A percentile compares a stretch with the other conserved stretches of the same genome.
These are phyloP conservation scores for Cairina moschata DNA, from an alignment of 2,113 vertebrate genomes.

Conservation along the genomic window DNA sequence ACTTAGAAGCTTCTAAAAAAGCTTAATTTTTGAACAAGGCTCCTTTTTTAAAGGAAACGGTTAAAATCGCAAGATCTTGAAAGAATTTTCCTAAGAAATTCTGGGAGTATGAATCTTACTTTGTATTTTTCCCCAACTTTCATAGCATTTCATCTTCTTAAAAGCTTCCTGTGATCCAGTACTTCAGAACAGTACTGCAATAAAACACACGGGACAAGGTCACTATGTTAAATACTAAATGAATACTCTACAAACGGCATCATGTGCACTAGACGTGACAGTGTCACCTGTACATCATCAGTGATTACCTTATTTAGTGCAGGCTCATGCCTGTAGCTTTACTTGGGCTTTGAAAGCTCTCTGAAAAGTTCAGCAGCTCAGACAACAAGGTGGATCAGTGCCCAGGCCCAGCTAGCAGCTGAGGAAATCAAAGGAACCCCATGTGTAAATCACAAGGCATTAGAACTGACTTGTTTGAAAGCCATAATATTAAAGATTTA, in stretches of 20 bases:
- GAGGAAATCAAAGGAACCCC: background rate
- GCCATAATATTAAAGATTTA: accelerated
- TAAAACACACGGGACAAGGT: background rate
- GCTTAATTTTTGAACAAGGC: background rate
- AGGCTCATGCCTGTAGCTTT: background rate
- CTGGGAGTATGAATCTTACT: background rate
- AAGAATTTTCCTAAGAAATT: background rate
- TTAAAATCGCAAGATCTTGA: background rate
- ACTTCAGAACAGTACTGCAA: background rate
- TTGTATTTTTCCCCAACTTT: background rate
- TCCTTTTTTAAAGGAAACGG: background rate
- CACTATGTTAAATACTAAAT: background rate
- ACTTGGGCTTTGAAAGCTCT: background rate
- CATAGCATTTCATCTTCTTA: background rate
- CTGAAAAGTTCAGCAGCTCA: background rate
- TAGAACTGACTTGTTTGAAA: background rate
- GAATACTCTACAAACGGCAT: background rate
- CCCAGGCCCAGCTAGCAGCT: background rate
- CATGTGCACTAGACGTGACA: background rate
- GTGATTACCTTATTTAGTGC: background rate
- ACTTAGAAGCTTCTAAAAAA: background rate
- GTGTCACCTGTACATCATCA: background rate
- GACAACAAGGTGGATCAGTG: background rate
- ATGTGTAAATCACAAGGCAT: background rate
- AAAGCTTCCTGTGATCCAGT: background rate